Base-by-base conservation (phyloP, 2,797 vertebrate species). In the Anisognathus igniventris region DNA sequence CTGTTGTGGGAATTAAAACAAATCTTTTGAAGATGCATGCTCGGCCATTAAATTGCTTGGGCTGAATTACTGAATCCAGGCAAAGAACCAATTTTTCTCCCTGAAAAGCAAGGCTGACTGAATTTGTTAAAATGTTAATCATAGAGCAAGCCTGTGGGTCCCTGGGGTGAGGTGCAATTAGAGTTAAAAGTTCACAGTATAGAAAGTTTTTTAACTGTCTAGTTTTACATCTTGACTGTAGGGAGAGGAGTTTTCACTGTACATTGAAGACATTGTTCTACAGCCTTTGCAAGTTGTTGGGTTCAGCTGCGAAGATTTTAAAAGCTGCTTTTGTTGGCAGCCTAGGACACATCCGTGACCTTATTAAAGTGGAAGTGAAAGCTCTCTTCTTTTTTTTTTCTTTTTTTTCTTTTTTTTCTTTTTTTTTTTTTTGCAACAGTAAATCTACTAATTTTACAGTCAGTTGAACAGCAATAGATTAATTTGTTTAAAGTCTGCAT, bases 381-480 rank as follows among this genome's bases (percentile, higher is more conserved):
- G 96, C 97, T 95, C 81, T 92, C 72, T 64, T 44, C 21, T 83
- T n/a, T 91, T 72, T 86, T 50, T 62, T n/a, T 91, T 72, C 85
- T 50, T 62, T 14, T 39, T 20, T 12, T 9, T 51, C 21, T 21
- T 30, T 48, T 6, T 75, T 92, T 92, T 3, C 10, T 11, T 21
- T 45, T 64, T 85, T 93, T 94, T 92, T 95, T 96, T 97, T 97
- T 98, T 96, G 95, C 97, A 98, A 98, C 97, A 98, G 98, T 98
- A 98, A 98, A 98, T 98, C 98, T 98, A 98, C 98, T 98, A 98
- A 99, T 99, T 99, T 99, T 98, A 98, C 98, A 99, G 98, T 98
- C 98, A 99, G 98, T 98, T 98, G 99, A 99, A 97, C 98, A 98
- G 98, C 98, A 99, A 99, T 98, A 98, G 98, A 98, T 98, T 98